phyloP scores from a whole-genome alignment of 2,113 vertebrate genomes.

The Pan troglodytes region NHGRI_mPanTro3-v2.1_pri NC_072412.2:35571001-35571500 shows the following conservation, averaged over 20 bases:
- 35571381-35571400: background rate
- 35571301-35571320: background rate
- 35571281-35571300: background rate
- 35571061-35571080: background rate
- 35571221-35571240: background rate
- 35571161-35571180: background rate
- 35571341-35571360: slow-evolving; percentile 14
- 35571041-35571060: background rate
- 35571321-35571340: background rate
- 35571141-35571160: background rate
- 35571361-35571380: background rate
- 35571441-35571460: background rate
- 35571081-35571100: background rate
- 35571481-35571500: slow-evolving; percentile 8
- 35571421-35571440: background rate
- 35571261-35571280: slow-evolving; percentile 9
- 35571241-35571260: background rate
- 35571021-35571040: background rate
- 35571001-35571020: background rate
- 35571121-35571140: background rate
- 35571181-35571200: slow-evolving; percentile 14
- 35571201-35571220: background rate
- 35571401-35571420: background rate
- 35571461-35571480: background rate
- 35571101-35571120: background rate